phyloP scores from a whole-genome alignment of 1,140 invertebrate species.

The Samia ricini region DNA sequence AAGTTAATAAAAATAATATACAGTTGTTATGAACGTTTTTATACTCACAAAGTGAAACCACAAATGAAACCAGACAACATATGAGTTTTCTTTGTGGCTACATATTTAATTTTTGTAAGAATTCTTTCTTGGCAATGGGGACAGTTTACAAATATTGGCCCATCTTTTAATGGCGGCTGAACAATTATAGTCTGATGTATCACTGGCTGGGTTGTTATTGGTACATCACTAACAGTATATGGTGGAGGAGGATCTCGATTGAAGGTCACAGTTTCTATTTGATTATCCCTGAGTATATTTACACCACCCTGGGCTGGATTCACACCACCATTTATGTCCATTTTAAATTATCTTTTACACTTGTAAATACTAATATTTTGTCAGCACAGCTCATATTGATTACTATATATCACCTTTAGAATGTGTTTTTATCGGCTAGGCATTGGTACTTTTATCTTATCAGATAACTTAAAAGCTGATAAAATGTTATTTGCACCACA shows the following conservation, averaged over 20 bases:
- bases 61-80: constrained; percentile 62
- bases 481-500: neutral
- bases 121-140: constrained; percentile 45
- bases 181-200: constrained; percentile 50
- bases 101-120: constrained; percentile 50
- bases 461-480: constrained; percentile 16
- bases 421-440: constrained; percentile 22
- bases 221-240: constrained; percentile 30
- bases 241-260: constrained; percentile 49
- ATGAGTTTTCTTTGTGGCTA: constrained; percentile 59
- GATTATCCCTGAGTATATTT: neutral
- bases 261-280: constrained; percentile 26
- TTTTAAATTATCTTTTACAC: constrained; percentile 14
- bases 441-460: constrained; percentile 25
- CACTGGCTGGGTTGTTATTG: constrained; percentile 30
- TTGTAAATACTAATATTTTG: constrained; percentile 3
- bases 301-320: constrained; percentile 26
- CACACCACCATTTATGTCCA: constrained; percentile 27
- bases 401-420: constrained; percentile 19
- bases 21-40: neutral
- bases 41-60: constrained; percentile 61
- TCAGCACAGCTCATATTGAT: constrained; percentile 25
- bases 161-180: constrained; percentile 39
- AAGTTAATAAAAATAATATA: neutral
- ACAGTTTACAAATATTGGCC: constrained; percentile 43